phyloP scores from a whole-genome alignment of 2,797 vertebrate genomes.

The Eospalax fontanierii region DNA sequence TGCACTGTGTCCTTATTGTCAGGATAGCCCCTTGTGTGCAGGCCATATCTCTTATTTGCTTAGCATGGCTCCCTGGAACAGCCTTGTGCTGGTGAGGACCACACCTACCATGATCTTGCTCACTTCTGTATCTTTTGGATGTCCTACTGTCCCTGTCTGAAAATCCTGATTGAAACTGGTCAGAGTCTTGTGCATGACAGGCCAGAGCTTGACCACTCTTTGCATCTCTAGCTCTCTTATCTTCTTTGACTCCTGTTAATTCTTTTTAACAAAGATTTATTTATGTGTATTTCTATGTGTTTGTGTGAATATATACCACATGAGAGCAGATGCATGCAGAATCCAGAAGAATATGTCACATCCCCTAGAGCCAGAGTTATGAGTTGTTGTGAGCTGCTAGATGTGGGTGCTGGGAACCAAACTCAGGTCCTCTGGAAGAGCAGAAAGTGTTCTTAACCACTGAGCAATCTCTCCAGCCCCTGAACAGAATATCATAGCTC shows the following conservation, averaged over 20 bases:
- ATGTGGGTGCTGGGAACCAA: neutral
- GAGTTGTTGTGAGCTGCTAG: neutral
- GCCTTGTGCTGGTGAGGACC: neutral
- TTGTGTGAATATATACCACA: neutral
- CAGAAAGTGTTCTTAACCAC: too few relatives aligned
- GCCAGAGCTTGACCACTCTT: neutral
- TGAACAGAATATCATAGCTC: neutral
- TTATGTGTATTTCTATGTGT: neutral
- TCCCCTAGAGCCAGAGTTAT: neutral
- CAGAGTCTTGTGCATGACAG: neutral
- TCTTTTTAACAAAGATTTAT: neutral
- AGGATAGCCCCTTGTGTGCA: neutral
- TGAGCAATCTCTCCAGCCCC: neutral
- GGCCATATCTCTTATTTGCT: neutral
- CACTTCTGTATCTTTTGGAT: neutral
- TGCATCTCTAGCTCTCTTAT: neutral
- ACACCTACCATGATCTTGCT: neutral
- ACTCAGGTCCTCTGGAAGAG: neutral
- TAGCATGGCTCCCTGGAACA: neutral
- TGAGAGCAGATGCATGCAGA: neutral
- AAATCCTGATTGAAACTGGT: too few relatives aligned
- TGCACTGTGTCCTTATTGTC: neutral
- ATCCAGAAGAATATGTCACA: neutral
- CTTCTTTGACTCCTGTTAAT: neutral
- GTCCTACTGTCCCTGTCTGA: slow-evolving; percentile 1